Evolutionary conservation across 2,113 vertebrate genomes (phyloP).

Genomic region (Erythrocercus mccallii): DNA sequence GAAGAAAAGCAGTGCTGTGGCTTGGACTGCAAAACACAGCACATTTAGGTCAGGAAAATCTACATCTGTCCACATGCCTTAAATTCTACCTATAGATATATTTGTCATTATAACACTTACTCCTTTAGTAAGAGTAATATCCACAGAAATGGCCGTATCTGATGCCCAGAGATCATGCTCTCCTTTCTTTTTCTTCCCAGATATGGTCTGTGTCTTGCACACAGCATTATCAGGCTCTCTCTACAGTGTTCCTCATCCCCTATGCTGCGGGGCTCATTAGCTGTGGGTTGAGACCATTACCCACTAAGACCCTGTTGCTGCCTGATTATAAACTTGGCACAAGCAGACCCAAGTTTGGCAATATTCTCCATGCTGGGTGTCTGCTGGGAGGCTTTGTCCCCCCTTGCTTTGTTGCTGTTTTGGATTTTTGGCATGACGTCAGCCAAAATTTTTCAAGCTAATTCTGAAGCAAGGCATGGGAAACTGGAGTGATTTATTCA

Average conservation of each 20-base stretch:
- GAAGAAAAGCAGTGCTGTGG: not conserved
- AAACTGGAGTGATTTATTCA: not conserved
- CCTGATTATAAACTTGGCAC: constrained; percentile 35
- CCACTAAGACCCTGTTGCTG: not conserved
- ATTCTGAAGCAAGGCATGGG: constrained; percentile 16
- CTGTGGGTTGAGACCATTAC: not conserved
- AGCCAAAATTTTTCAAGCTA: constrained; percentile 21
- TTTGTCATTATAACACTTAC: not conserved
- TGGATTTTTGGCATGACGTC: constrained; percentile 22
- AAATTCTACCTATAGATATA: not conserved
- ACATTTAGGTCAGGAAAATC: not conserved
- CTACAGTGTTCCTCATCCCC: fast-evolving
- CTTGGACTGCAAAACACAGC: not conserved
- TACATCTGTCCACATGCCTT: not conserved
- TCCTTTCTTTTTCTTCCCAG: not conserved
- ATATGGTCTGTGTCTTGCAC: not conserved
- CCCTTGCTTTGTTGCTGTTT: constrained; percentile 25
- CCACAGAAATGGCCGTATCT: not conserved
- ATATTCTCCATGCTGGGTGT: not conserved
- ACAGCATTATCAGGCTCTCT: not conserved
- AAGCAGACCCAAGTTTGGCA: constrained; percentile 3
- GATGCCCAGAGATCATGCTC: not conserved
- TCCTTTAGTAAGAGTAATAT: not conserved
- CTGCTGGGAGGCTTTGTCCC: not conserved
- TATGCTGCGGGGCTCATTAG: fast-evolving